Base-by-base conservation (phyloP, 2,797 vertebrate genomes). In the Botia kubotai region DNA sequence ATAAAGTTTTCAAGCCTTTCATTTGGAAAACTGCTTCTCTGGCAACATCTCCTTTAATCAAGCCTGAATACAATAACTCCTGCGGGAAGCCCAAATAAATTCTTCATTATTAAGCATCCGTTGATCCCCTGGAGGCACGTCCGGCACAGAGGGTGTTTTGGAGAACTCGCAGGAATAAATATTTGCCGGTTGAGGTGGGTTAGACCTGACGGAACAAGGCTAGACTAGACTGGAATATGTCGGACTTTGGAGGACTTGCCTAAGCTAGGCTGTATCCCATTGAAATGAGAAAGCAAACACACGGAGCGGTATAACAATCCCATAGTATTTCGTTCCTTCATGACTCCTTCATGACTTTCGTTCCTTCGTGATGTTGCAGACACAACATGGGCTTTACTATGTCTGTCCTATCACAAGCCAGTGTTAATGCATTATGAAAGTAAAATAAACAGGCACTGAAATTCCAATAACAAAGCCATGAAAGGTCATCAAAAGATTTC, bases 81-180 rank as follows among this genome's bases (percentile, higher is more conserved):
- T 91, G 91, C 91, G 84, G 91, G 89, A 90, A 89, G 89, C 72
- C 29, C 84, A 87, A 90, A 91, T 92, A 92, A 93, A 94, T 93
- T 93, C 91, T 93, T 91, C 90, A 93, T 94, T 93, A 93, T 92
- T 94, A 94, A 92, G 88, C 90, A 90, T 84, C 85, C 86, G 86
- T 89, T 87, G 86, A 88, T 89, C 72, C 84, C 89, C 92, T 92
- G 33, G 84, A 90, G 90, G 91, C 91, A 65, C 82, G 58, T 81
- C 84, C 82, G 14, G 77, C 87, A 89, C 75, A 67, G 48, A 88
- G 75, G 62, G 57, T 89, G 83, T 86, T 77, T 91, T 75, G 91
- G 89, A 90, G 88, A 91, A 91, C 91, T 93, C 90, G 84, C 75
- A 90, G 90, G 91, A 90, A 91, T 90, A 73, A 60, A 80, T 80